Base-by-base conservation (phyloP, 2,888 invertebrate genomes). In the Hydrotaea cyrtoneurina region DNA sequence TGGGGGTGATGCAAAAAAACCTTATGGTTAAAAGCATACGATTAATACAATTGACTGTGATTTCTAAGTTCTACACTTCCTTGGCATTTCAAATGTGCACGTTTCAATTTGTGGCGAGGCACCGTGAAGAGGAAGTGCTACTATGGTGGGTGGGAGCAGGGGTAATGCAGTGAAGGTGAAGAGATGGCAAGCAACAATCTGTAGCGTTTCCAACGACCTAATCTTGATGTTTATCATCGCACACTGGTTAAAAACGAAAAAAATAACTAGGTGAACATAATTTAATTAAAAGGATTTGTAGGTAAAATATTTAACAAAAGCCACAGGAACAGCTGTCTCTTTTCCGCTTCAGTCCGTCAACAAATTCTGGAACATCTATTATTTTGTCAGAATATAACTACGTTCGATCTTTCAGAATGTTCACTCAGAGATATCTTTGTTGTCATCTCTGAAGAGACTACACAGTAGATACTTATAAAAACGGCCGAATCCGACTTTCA, bases 21-120 rank as follows among this genome's bases (percentile, higher is more conserved):
- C 55, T 74, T 82, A 55, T 80, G 80, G 43, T 75, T 85, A 85
- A 85, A 82, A 85, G 85, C 82, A 80, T 72, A 77, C 71, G 82
- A 77, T 82, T 80, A 85, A 82, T 74, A 82, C 79, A 85, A 85
- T 85, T 85, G 82, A 77, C 85, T 82, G 82, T 73, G 82, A 82
- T 80, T 84, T 83, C 43, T n/a, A 66, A 66, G 10, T 21, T n/a
- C 64, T 64, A 19, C 46, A 8, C 19, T 46, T 69, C 23, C 19
- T 15, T 11, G 46, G 46, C 66, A n/a, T 36, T 23, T 19, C 69
- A 39, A 43, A 43, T 36, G 36, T 64, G 31, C 83, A 84, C 83
- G 83, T 78, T 78, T 75, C 53, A 72, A 36, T 64, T 78, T 36
- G 39, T 26, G 19, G 53, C 26, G 26, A 4, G 75, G 64, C 57